Evolutionary conservation across 2,797 vertebrate species (phyloP), one percentile per base, ranked within the genome.

Genomic region (Cynodonichthys magdalenae): DNA sequence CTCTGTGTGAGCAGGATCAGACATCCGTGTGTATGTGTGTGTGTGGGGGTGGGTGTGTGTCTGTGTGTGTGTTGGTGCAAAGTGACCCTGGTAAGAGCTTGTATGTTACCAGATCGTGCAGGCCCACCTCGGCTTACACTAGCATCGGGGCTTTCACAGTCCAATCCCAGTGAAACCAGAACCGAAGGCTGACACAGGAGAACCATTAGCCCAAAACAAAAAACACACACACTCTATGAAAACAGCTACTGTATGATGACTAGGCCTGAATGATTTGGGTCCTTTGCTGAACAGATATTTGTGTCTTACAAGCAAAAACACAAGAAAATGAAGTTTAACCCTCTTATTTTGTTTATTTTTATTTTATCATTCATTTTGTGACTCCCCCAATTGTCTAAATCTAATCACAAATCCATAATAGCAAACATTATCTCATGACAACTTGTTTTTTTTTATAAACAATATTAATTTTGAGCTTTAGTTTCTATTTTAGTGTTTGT

Each of bases 41-140:
- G 68, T 50, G 58, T 52, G 64, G 53, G 55, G 1, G 4, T 62
- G 53, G 48, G 49, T 71, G 36, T 48, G 66, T 66, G 31, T 59
- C 15, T 53, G 53, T 63, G 64, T 63, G 55, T 45, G 52, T 79
- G 46, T 41, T 51, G 59, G 63, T 79, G 82, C 78, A 87, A 87
- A 85, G 73, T 79, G 83, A 85, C 28, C 72, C 74, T 61, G 47
- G 69, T 61, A 47, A 46, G 53, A 69, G 60, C 72, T 45, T 64
- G 77, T 79, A 81, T 89, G 85, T 88, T 81, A 89, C 83, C 77
- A 84, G 89, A 89, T 86, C 83, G 59, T 53, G 75, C 67, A 65
- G 74, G 78, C 79, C 83, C 80, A 89, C 87, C 86, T 89, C 74
- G 19, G 79, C 73, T 87, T 89, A 90, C 85, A 86, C 66, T 71